Percentiles rank a stretch among this genome's conserved stretches.
These are phyloP conservation scores for Muntiacus reevesi DNA, from an alignment of 2,113 vertebrate species.

Conservation along the genomic window DNA sequence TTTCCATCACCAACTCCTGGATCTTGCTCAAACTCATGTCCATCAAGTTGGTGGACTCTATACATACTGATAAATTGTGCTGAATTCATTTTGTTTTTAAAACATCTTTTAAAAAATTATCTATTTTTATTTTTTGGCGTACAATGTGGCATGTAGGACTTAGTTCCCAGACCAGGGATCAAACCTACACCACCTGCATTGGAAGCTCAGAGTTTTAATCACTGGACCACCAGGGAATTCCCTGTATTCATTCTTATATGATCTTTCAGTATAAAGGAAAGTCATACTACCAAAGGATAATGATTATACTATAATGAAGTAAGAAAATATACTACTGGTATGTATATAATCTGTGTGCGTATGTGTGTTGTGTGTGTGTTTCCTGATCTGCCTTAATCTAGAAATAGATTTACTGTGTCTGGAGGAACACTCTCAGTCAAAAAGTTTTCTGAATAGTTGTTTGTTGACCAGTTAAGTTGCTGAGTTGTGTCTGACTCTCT, in stretches of 20 bases:
- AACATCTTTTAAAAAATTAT: background rate
- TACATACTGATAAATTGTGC: background rate
- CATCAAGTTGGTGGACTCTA: background rate
- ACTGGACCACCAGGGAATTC: background rate
- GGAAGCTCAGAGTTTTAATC: background rate
- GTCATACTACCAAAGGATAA: background rate
- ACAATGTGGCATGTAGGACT: background rate
- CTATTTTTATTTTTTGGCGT: background rate
- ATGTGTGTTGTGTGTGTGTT: background rate
- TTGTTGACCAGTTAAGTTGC: background rate
- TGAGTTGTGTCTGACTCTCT: background rate
- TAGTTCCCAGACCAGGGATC: background rate
- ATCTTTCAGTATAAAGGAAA: background rate
- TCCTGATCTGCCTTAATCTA: background rate
- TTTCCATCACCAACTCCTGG: background rate
- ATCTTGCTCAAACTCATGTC: background rate
- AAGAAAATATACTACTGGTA: background rate
- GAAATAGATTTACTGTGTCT: background rate
- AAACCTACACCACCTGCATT: background rate
- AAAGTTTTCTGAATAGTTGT: background rate
- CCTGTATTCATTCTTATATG: background rate
- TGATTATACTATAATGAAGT: background rate
- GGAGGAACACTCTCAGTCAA: background rate
- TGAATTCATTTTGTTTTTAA: background rate
- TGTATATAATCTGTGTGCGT: accelerated